Percentiles rank a stretch among this genome's conserved stretches.
phyloP scores from a whole-genome alignment of 1,140 invertebrate genomes.

The Druon quercuslanigerum region DNA sequence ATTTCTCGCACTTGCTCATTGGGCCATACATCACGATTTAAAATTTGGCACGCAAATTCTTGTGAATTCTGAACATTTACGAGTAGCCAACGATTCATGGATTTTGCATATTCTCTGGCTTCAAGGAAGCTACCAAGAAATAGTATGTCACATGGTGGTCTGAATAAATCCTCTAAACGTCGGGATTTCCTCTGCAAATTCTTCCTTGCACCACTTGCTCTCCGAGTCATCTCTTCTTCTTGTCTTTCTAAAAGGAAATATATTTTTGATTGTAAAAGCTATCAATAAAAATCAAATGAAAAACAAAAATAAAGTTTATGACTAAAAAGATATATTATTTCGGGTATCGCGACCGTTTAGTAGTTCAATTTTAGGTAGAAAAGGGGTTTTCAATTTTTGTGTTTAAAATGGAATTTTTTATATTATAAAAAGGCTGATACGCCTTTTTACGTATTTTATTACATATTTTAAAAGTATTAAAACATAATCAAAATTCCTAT shows the following conservation, averaged over 20 bases:
- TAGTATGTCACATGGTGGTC: conserved; percentile 85
- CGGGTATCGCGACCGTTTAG: too few species aligned
- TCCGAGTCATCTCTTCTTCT: conserved; percentile 71
- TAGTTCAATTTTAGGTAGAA: too few species aligned
- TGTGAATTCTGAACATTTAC: conserved; percentile 87
- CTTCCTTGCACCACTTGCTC: conserved; percentile 67
- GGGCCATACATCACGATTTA: conserved; percentile 89
- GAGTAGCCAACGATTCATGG: conserved; percentile 83
- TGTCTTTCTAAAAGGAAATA: conserved; percentile 68
- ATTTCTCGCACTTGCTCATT: conserved; percentile 81
- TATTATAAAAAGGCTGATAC: too few species aligned
- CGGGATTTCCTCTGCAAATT: conserved; percentile 64
- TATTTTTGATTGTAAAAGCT: conserved; percentile 7
- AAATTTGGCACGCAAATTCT: conserved; percentile 84
- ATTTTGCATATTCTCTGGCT: conserved; percentile 79
- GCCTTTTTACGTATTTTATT: too few species aligned
- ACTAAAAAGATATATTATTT: too few species aligned
- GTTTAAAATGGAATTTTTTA: too few species aligned
- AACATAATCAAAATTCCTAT: too few species aligned
- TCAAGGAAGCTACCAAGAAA: conserved; percentile 81
- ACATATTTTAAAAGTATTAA: too few species aligned
- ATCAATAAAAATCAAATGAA: background rate
- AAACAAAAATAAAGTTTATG: too few species aligned
- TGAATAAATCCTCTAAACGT: conserved; percentile 85
- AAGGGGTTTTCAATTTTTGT: too few species aligned